Evolutionary conservation across 2,888 invertebrate genomes (phyloP).

Genomic region (Folsomia manolachei): DNA sequence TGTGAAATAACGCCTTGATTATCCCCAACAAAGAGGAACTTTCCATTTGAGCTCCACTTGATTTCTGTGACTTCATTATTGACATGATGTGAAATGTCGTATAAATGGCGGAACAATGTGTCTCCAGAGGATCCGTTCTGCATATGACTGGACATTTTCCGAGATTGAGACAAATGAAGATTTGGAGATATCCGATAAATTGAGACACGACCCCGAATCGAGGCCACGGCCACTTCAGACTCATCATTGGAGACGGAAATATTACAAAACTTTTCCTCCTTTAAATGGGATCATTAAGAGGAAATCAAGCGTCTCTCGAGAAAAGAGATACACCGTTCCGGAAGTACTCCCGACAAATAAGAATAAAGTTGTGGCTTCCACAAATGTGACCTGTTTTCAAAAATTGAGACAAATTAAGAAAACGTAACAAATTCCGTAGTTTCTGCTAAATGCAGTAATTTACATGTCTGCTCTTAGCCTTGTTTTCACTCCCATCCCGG

Average conservation of each 20-base stretch:
- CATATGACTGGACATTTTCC: not conserved
- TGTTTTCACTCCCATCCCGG: constrained; percentile 15
- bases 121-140: constrained; percentile 19
- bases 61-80: constrained; percentile 47
- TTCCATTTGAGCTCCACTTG: constrained; percentile 49
- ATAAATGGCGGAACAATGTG: constrained; percentile 38
- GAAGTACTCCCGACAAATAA: constrained; percentile 46
- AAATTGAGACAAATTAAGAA: no score
- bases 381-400: constrained; percentile 40
- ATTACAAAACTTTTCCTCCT: constrained; percentile 48
- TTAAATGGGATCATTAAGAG: constrained; percentile 48
- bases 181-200: constrained; percentile 41
- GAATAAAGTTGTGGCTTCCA: constrained; percentile 46
- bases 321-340: constrained; percentile 46
- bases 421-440: no score
- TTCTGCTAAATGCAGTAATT: no score
- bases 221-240: constrained; percentile 44
- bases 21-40: constrained; percentile 48
- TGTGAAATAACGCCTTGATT: constrained; percentile 47
- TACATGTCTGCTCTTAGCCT: constrained; percentile 28
- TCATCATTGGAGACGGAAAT: constrained; percentile 46
- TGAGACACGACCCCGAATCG: constrained; percentile 45
- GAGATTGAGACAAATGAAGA: constrained; percentile 30
- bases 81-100: constrained; percentile 42
- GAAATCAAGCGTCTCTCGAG: constrained; percentile 43